phyloP scores from a whole-genome alignment of 2,888 invertebrate species.

The Eupeodes luniger region DNA sequence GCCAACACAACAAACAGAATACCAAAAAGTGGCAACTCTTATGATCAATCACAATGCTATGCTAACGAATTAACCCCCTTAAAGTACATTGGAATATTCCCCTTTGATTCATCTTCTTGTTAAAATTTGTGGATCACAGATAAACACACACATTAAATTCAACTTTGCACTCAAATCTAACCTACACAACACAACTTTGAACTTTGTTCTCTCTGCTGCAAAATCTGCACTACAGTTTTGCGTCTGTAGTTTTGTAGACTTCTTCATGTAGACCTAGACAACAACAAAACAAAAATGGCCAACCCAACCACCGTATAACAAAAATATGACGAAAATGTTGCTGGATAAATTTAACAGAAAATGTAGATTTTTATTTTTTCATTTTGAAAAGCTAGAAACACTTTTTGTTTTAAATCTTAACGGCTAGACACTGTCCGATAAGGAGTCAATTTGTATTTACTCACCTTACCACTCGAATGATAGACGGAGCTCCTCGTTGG shows the following conservation, averaged over 20 bases:
- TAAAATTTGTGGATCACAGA: background rate
- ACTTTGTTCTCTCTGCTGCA: background rate
- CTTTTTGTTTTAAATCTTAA: slow-evolving; percentile 20
- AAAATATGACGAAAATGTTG: slow-evolving; percentile 52
- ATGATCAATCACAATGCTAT: background rate
- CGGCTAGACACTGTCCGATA: slow-evolving; percentile 6
- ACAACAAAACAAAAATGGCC: slow-evolving; percentile 56
- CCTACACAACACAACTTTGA: background rate
- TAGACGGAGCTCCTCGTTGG: slow-evolving; percentile 3
- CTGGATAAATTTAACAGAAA: slow-evolving; percentile 33
- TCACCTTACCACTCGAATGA: slow-evolving; percentile 61
- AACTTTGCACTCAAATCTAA: slow-evolving; percentile 51
- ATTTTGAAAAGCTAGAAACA: background rate
- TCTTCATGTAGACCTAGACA: slow-evolving; percentile 31
- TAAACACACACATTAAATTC: slow-evolving; percentile 12
- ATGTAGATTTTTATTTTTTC: slow-evolving; percentile 1
- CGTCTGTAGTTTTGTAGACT: slow-evolving; percentile 42
- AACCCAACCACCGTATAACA: slow-evolving; percentile 40
- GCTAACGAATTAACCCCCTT: no score
- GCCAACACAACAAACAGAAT: no score
- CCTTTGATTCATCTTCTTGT: background rate
- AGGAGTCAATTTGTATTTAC: background rate
- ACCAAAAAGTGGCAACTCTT: background rate
- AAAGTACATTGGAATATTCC: background rate
- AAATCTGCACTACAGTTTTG: background rate